phyloP scores from a whole-genome alignment of 2,888 invertebrate species.

The Pteria penguin region DNA sequence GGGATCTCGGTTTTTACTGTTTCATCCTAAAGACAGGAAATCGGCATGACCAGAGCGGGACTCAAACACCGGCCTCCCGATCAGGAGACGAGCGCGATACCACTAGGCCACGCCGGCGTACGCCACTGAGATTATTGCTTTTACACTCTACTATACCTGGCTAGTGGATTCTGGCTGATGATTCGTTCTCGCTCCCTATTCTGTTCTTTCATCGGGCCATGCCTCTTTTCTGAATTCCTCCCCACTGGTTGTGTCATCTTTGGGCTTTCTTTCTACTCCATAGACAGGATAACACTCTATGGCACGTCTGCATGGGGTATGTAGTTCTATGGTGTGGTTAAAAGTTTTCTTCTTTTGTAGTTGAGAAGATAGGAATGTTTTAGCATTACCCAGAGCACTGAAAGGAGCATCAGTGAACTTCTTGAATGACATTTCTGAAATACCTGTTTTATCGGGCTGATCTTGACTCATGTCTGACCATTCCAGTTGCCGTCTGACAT shows the following conservation, averaged over 20 bases:
- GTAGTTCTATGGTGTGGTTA: constrained; percentile 69
- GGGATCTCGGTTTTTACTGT: too few relatives aligned
- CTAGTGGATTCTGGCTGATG: constrained; percentile 23
- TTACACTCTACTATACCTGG: too few relatives aligned
- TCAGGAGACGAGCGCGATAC: too few relatives aligned
- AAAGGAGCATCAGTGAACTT: constrained; percentile 53
- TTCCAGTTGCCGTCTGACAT: constrained; percentile 64
- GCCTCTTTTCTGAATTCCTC: constrained; percentile 57
- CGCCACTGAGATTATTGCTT: too few relatives aligned
- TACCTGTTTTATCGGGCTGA: constrained; percentile 50
- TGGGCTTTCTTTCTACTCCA: constrained; percentile 50
- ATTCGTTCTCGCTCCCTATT: background rate
- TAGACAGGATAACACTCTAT: constrained; percentile 69
- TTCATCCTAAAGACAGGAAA: too few relatives aligned
- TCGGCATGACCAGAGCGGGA: too few relatives aligned
- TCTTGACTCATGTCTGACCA: constrained; percentile 65
- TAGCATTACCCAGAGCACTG: constrained; percentile 60
- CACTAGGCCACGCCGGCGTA: too few relatives aligned
- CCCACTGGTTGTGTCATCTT: constrained; percentile 26
- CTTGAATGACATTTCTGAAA: constrained; percentile 47
- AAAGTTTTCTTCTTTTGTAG: constrained; percentile 69
- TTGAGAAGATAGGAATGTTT: constrained; percentile 68
- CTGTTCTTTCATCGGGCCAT: constrained; percentile 38
- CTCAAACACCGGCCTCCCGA: too few relatives aligned
- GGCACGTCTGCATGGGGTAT: constrained; percentile 62